These are phyloP conservation scores for Drosophila kohkoa DNA, from an alignment of 1,140 invertebrate genomes.

Conservation along the genomic window DNA sequence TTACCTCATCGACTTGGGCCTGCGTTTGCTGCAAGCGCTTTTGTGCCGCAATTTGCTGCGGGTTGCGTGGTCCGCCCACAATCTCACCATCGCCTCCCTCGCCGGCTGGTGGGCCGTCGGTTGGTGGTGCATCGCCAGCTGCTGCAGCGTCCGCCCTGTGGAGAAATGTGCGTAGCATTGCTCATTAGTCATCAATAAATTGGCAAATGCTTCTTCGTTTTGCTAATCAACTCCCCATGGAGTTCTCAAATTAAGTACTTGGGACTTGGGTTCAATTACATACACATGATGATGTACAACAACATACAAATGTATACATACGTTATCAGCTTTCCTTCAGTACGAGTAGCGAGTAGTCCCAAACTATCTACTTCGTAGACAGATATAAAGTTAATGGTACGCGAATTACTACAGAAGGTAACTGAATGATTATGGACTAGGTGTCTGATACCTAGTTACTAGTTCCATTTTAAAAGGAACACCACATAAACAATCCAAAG, in stretches of 20 bases:
- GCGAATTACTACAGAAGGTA: too few species aligned
- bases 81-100: conserved; percentile 90
- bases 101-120: conserved; percentile 85
- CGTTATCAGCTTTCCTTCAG: too few species aligned
- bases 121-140: conserved; percentile 86
- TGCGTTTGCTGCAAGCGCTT: conserved; percentile 98
- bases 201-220: conserved; percentile 2
- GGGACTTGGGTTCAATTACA: conserved; percentile 21
- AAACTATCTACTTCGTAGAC: too few species aligned
- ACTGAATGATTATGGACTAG: too few species aligned
- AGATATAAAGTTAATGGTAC: too few species aligned
- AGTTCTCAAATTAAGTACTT: conserved; percentile 69
- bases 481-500: too few species aligned
- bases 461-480: too few species aligned
- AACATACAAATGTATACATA: conserved; percentile 34
- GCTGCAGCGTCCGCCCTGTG: conserved; percentile 84
- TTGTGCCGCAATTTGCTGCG: conserved; percentile 95
- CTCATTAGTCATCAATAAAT: conserved; percentile 57
- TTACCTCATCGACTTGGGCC: conserved; percentile 98
- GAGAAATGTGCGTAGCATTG: neutral
- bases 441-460: too few species aligned
- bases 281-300: conserved; percentile 28
- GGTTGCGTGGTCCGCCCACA: conserved; percentile 92
- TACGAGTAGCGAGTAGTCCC: too few species aligned
- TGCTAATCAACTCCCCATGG: conserved; percentile 71